phyloP scores from a whole-genome alignment of 2,888 invertebrate genomes.

The Apodemia hepburni region DNA sequence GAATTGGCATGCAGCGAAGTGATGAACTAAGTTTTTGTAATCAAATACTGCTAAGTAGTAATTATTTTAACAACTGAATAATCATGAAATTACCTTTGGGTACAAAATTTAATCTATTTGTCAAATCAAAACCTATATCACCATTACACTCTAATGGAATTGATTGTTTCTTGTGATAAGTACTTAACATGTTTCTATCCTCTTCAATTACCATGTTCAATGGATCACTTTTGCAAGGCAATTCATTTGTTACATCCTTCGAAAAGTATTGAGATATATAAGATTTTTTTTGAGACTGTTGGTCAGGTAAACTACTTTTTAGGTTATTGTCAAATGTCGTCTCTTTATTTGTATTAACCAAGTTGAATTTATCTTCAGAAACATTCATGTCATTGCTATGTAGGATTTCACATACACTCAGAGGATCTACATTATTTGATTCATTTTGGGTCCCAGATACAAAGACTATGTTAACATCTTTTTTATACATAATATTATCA shows the following conservation, averaged over 20 bases:
- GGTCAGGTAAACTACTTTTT: not conserved
- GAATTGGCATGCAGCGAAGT: too few relatives aligned
- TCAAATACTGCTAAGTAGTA: too few relatives aligned
- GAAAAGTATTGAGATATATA: not conserved
- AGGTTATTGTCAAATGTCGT: slow-evolving; percentile 15
- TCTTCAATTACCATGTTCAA: not conserved
- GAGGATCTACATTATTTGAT: slow-evolving; percentile 35
- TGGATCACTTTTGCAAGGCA: not conserved
- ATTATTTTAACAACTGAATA: too few relatives aligned
- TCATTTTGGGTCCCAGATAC: slow-evolving; percentile 15
- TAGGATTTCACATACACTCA: slow-evolving; percentile 45
- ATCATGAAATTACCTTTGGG: slow-evolving; percentile 71
- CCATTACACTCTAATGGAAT: slow-evolving; percentile 29
- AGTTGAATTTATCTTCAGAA: slow-evolving; percentile 21
- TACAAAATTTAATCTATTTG: slow-evolving; percentile 66
- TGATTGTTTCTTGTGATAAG: not conserved
- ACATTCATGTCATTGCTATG: slow-evolving; percentile 20
- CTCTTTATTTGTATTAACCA: slow-evolving; percentile 16
- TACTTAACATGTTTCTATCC: not conserved
- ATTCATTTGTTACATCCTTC: not conserved
- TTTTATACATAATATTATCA: not conserved
- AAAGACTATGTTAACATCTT: slow-evolving; percentile 14
- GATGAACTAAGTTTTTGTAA: too few relatives aligned
- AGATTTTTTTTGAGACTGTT: not conserved
- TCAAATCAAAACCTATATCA: slow-evolving; percentile 49